A percentile compares a stretch with the other conserved stretches of the same genome.
Conservation (phyloP, 2,113 vertebrate genomes). For the Cisticola juncidis region DNA sequence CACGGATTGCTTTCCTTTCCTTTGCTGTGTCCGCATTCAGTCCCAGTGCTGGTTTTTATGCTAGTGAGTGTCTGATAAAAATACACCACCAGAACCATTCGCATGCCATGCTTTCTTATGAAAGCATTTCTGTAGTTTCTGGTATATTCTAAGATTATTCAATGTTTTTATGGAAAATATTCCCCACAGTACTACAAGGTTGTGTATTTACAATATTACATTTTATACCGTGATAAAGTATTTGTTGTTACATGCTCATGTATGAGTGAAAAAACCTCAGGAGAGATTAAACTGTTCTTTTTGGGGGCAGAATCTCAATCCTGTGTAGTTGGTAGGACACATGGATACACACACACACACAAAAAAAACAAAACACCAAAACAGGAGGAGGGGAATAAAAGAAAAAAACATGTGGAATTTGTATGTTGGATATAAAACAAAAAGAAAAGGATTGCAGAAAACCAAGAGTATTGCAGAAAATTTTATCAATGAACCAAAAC, state of each 20-base stretch:
- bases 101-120: accelerated
- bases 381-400: neutral
- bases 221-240: neutral
- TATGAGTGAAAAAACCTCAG: neutral
- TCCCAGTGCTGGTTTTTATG: neutral
- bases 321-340: neutral
- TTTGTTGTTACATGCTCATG: neutral
- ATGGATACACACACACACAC: accelerated
- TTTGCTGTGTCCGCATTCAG: neutral
- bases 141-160: neutral
- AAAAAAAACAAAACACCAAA: accelerated
- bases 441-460: neutral
- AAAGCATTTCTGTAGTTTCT: neutral
- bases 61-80: neutral
- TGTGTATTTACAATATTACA: neutral
- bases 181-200: neutral
- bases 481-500: neutral
- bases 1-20: conserved; percentile 53
- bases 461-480: neutral
- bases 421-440: neutral
- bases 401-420: accelerated
- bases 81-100: neutral
- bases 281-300: neutral
- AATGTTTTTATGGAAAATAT: neutral
- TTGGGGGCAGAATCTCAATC: no score